Evolutionary conservation across 2,797 vertebrate species (phyloP).

Genomic region (Heterohyrax brucei): DNA sequence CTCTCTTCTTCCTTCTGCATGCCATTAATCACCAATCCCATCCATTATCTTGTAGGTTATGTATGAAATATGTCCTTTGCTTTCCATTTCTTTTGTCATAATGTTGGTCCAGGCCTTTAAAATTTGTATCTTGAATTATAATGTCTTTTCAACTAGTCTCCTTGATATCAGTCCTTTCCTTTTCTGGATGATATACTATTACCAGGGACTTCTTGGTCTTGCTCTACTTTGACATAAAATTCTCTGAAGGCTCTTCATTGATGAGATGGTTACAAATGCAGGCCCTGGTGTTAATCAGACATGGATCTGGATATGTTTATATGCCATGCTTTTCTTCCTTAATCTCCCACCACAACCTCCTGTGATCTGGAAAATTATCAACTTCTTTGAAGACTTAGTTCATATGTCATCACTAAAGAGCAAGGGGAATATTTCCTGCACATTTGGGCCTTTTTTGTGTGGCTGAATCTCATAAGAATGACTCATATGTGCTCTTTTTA

Average conservation of each 20-base stretch:
- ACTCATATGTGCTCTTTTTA: not conserved
- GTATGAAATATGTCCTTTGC: not conserved
- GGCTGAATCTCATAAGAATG: not conserved
- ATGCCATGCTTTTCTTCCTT: not conserved
- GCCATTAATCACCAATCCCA: not conserved
- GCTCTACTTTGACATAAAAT: not conserved
- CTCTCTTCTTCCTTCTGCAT: not conserved
- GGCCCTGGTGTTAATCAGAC: not conserved
- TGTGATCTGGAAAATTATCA: not conserved
- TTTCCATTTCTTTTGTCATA: conserved; percentile 41
- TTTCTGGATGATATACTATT: not conserved
- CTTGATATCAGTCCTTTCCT: not conserved
- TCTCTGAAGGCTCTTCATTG: not conserved
- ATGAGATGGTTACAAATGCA: not conserved
- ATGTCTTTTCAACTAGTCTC: not conserved
- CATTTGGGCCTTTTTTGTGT: not conserved
- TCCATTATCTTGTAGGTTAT: not conserved
- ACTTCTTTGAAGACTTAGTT: not conserved
- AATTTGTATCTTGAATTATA: conserved; percentile 41
- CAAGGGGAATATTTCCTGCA: not conserved
- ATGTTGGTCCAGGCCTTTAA: not conserved
- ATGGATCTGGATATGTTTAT: not conserved
- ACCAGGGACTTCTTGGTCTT: not conserved
- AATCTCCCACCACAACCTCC: not conserved
- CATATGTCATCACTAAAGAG: not conserved